Percentiles rank a stretch among this genome's conserved stretches.
These are phyloP conservation scores for Mactra quadrangularis DNA, from an alignment of 1,140 invertebrate genomes.

Conservation along the genomic window DNA sequence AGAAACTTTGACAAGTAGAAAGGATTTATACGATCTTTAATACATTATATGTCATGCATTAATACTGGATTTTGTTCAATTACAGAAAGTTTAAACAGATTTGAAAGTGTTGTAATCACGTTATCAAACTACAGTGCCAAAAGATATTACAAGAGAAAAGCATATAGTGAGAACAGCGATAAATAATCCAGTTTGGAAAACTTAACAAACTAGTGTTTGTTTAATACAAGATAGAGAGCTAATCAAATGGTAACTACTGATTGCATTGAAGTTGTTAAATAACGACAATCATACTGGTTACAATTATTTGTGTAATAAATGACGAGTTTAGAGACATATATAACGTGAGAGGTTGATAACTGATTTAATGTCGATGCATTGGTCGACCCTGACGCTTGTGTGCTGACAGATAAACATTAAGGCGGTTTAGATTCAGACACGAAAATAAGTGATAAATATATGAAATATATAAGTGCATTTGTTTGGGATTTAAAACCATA, in stretches of 20 bases:
- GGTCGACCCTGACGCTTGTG: not conserved
- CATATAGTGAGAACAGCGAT: no score
- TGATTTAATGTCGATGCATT: not conserved
- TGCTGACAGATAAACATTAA: not conserved
- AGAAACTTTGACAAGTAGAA: no score
- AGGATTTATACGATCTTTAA: no score
- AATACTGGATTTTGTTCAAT: no score
- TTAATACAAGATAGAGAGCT: constrained; percentile 2
- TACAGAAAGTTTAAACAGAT: no score
- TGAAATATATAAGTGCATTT: no score
- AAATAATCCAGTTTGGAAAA: no score
- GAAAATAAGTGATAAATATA: not conserved
- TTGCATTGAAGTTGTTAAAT: not conserved
- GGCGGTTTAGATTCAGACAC: not conserved
- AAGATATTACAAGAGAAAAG: no score
- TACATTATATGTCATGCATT: no score
- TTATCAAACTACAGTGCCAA: no score
- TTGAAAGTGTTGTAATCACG: no score
- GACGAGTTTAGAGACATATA: not conserved
- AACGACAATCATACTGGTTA: not conserved
- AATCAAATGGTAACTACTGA: constrained; percentile 1
- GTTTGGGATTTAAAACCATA: no score
- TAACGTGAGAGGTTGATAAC: not conserved
- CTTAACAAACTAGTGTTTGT: constrained; percentile 1
- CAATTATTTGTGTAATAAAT: not conserved